These are phyloP conservation scores for Petrocephalus sullivani DNA, from an alignment of 2,797 vertebrate genomes.

Conservation along the genomic window DNA sequence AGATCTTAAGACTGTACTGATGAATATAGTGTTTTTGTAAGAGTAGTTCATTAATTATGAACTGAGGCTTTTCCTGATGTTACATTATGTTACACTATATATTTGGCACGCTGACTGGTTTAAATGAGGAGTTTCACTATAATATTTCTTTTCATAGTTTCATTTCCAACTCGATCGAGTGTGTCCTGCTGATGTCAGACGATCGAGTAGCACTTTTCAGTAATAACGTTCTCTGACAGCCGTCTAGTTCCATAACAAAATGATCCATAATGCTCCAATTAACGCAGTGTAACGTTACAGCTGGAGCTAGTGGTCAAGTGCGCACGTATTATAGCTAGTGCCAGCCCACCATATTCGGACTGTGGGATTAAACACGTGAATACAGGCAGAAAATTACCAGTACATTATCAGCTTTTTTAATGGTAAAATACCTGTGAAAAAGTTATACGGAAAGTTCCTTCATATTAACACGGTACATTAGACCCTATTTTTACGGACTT, in stretches of 20 bases:
- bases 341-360: background rate
- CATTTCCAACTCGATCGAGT: background rate
- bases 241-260: background rate
- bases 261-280: background rate
- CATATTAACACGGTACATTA: no score
- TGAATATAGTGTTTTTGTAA: background rate
- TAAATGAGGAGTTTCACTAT: background rate
- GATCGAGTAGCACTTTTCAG: background rate
- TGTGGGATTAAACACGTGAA: background rate
- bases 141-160: background rate
- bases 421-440: no score
- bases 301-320: background rate
- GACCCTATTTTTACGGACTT: no score
- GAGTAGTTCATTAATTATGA: background rate
- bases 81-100: background rate
- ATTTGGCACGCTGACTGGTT: background rate
- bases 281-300: background rate
- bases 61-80: background rate
- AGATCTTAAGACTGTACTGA: background rate
- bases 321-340: background rate
- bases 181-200: background rate
- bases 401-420: no score
- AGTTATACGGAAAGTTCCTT: no score
- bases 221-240: background rate
- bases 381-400: background rate